These are phyloP conservation scores for Tachycineta bicolor DNA, from an alignment of 2,113 vertebrate species.

Conservation along the genomic window DNA sequence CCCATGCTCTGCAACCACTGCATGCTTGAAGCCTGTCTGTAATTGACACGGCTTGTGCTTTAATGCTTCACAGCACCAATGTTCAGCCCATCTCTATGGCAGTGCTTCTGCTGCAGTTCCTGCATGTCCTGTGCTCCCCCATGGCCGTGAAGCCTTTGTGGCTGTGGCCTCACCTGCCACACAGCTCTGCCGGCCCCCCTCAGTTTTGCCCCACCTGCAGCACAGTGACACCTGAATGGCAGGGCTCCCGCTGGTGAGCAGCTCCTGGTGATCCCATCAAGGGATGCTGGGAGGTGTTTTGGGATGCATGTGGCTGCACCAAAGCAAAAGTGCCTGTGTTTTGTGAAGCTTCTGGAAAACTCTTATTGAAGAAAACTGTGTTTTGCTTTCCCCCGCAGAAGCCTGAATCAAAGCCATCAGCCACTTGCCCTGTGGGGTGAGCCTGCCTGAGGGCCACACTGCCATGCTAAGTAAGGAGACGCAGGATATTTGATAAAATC, in stretches of 20 bases:
- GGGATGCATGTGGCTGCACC: background rate
- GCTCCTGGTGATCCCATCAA: background rate
- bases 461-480: fast-evolving
- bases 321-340: background rate
- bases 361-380: background rate
- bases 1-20: background rate
- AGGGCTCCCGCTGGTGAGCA: background rate
- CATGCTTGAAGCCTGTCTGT: background rate
- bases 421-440: fast-evolving
- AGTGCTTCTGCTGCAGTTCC: background rate
- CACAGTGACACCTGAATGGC: fast-evolving
- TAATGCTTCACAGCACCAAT: background rate
- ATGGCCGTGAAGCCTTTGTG: background rate
- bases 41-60: background rate
- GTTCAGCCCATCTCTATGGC: background rate
- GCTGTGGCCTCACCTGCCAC: background rate
- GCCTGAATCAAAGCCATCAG: background rate
- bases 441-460: background rate
- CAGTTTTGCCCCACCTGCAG: background rate
- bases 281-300: fast-evolving
- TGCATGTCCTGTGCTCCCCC: background rate
- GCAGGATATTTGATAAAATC: too few species aligned
- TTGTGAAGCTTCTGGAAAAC: background rate
- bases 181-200: background rate
- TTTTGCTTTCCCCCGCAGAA: background rate